Evolutionary conservation across 2,113 vertebrate species (phyloP).

Genomic region (Sterrhoptilus dennistouni): DNA sequence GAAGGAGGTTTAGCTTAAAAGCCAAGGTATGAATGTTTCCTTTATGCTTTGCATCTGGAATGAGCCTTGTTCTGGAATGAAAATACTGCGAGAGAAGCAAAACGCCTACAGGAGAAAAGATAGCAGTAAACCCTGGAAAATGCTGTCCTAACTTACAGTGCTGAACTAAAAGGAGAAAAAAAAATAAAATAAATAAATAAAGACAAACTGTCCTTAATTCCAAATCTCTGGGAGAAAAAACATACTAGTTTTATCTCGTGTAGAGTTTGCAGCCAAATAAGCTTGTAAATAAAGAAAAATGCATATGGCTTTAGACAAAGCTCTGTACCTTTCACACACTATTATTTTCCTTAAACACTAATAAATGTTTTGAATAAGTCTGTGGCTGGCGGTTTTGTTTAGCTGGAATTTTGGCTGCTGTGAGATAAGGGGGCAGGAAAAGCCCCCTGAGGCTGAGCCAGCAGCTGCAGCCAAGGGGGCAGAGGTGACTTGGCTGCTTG

Average conservation of each 20-base stretch:
- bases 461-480: neutral
- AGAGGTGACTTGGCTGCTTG: neutral
- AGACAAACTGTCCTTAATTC: constrained; percentile 39
- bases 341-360: constrained; percentile 66
- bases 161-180: constrained; percentile 8
- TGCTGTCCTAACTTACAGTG: constrained; percentile 34
- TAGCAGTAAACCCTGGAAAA: constrained; percentile 52
- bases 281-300: constrained; percentile 30
- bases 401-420: neutral
- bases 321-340: constrained; percentile 54
- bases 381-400: neutral
- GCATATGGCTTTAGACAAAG: constrained; percentile 47
- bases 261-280: constrained; percentile 45
- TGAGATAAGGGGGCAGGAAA: neutral
- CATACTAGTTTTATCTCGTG: constrained; percentile 36
- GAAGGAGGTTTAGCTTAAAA: constrained; percentile 71
- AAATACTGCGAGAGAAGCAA: constrained; percentile 17
- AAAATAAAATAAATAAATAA: neutral
- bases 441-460: constrained; percentile 17
- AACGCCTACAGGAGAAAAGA: constrained; percentile 54
- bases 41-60: constrained; percentile 60
- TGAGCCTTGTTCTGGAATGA: constrained; percentile 62
- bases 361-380: constrained; percentile 69
- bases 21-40: constrained; percentile 68
- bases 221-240: constrained; percentile 56